phyloP scores from a whole-genome alignment of 1,140 invertebrate genomes.

The Papilio aristodemus region DNA sequence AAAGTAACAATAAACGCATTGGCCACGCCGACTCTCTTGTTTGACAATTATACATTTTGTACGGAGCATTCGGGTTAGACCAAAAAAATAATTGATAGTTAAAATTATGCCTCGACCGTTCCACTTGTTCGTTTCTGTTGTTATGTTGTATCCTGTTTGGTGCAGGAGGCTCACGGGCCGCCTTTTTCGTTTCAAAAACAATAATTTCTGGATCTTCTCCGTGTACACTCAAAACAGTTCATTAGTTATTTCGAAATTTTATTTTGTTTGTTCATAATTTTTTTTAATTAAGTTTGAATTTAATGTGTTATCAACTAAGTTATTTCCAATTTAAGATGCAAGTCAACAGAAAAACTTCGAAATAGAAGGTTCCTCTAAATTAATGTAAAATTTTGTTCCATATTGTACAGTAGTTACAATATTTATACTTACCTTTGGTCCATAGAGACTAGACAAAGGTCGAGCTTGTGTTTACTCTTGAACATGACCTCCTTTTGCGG shows the following conservation, averaged over 20 bases:
- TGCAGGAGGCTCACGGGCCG: background rate
- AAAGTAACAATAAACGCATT: constrained; percentile 43
- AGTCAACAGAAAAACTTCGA: no score
- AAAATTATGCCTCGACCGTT: constrained; percentile 28
- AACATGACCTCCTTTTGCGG: constrained; percentile 98
- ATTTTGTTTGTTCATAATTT: no score
- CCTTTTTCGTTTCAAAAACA: background rate
- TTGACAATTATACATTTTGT: constrained; percentile 49
- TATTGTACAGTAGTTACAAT: background rate
- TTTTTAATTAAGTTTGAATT: no score
- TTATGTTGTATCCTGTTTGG: constrained; percentile 18
- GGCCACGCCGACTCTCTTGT: constrained; percentile 41
- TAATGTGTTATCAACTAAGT: no score
- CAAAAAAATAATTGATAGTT: constrained; percentile 31
- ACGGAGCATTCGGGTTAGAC: constrained; percentile 39
- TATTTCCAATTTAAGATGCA: no score
- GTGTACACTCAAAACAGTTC: background rate
- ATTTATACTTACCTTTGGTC: constrained; percentile 89
- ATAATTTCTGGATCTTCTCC: background rate
- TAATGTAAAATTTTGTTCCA: no score
- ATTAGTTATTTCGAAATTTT: no score
- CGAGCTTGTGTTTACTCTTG: constrained; percentile 99
- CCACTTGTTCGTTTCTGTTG: background rate
- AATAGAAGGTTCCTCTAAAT: no score
- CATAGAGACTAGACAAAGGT: constrained; percentile 97